Evolutionary conservation across 2,113 vertebrate species (phyloP), one percentile per base, ranked within the genome.

Genomic region (Calidris pugnax): DNA sequence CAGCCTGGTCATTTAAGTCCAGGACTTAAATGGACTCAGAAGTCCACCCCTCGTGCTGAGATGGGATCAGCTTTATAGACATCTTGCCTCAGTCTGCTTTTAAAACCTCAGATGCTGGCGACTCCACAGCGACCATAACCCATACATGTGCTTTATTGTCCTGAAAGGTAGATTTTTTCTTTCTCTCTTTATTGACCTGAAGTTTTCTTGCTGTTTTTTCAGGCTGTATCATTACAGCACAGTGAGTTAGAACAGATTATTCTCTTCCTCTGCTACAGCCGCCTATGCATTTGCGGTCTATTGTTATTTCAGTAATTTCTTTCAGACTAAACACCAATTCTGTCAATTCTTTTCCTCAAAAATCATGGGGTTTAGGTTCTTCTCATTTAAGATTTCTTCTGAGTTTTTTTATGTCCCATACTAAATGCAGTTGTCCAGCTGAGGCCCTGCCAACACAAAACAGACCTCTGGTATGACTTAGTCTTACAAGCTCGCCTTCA

Each of bases 41-140:
- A 73, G 35, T 10, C 35, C 12, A 63, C 7, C 5, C 14, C 12
- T 93, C 30, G 27, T 33, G 12, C 59, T 56, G 45, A 50, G 8
- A 14, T 11, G 8, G 30, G 30, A 43, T 84, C 53, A 57, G 9
- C 26, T 76, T 64, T 56, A 33, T 8, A 39, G 47, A 16, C 27
- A 14, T 3, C 41, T 80, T 68, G 7, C 43, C 53, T 75, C 30
- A 23, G 9, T 32, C 37, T 90, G 32, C 23, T 79, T 82, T 71
- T 43, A 64, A 82, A 53, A n/a, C 10, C 28, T 78, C 47, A 53
- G 13, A 19, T 37, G n/a, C 68, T 67, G 57, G 48, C 39, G 43
- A 45, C 14, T 57, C 55, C 32, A 41, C 0, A 0, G 27, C 24
- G 81, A 5, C 27, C 22, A 32, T 28, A 53, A 77, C 16, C 16